A percentile compares a stretch with the other conserved stretches of the same genome.
These are phyloP conservation scores for Platysteira castanea DNA, from an alignment of 2,113 vertebrate species.

Conservation along the genomic window DNA sequence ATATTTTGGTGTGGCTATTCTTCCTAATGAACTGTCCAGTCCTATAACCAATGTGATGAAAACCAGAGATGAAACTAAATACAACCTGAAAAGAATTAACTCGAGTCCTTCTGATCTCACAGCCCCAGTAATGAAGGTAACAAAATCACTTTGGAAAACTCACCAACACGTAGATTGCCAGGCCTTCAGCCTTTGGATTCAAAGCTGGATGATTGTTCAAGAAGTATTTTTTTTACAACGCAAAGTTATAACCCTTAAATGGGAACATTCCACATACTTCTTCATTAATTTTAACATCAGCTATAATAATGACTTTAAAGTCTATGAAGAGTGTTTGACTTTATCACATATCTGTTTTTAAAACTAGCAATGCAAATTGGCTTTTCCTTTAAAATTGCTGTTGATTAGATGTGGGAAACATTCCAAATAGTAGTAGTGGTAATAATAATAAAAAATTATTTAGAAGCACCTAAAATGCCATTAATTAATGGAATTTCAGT, in stretches of 20 bases:
- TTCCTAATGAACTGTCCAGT: neutral
- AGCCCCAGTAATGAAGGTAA: neutral
- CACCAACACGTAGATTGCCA: neutral
- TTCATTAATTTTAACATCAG: neutral
- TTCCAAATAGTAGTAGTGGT: neutral
- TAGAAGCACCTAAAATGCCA: neutral
- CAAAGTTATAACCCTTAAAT: neutral
- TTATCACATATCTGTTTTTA: neutral
- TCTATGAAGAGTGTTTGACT: neutral
- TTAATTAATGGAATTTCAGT: neutral
- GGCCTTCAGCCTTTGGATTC: neutral
- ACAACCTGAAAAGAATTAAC: neutral
- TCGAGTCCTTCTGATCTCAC: neutral
- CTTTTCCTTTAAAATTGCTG: neutral
- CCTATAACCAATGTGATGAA: neutral
- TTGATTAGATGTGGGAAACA: neutral
- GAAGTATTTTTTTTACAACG: neutral
- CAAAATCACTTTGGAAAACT: neutral
- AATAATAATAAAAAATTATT: neutral
- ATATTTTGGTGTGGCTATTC: neutral
- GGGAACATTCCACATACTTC: neutral
- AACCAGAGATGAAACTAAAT: neutral
- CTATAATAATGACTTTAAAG: neutral
- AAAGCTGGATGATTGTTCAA: neutral
- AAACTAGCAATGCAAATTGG: neutral